Evolutionary conservation across 2,113 vertebrate species (phyloP), one percentile per base, ranked within the genome.

Genomic region (Struthio camelus): DNA sequence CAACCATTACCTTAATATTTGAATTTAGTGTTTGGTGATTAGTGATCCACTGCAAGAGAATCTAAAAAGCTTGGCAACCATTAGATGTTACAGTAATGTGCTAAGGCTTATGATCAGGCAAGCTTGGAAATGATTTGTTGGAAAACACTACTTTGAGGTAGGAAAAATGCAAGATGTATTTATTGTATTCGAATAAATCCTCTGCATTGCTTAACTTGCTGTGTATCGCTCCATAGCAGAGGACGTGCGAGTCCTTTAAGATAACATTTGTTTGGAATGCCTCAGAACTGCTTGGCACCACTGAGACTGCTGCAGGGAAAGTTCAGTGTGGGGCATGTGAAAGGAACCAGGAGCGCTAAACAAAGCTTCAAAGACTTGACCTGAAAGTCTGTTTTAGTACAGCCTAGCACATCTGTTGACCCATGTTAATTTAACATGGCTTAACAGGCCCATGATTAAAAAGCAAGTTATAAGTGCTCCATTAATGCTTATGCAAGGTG

Each of bases 291-390:
- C 61, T 84, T 83, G 86, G 88, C 61, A 91, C 61, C n/a, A 54
- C 30, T 1, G 20, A 59, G 85, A 27, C 67, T 80, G 73, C 85
- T 8, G 2, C 75, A 51, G 73, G 64, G 66, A 69, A 87, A 88
- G 93, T 88, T 94, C 86, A 91, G 61, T 69, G 77, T 93, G 79
- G 80, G 65, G 76, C 93, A 88, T 91, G 92, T 73, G 89, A 96
- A 96, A 85, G 50, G 73, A 80, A 51, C 59, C 58, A 19, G 54
- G 51, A 89, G 80, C 64, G 54, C 64, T 94, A 20, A 94, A 77
- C 11, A 38, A 65, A 62, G 62, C 51, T 85, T 53, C 84, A 76
- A 86, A 90, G 66, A 94, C 85, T 40, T 93, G 89, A 94, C 87
- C 85, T 92, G 87, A 94, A 91, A 97, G 91, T 84, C 46, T 85